A percentile compares a stretch with the other conserved stretches of the same genome.
These are phyloP conservation scores for Podotricha telesiphe DNA, from an alignment of 2,888 invertebrate species.

Conservation along the genomic window DNA sequence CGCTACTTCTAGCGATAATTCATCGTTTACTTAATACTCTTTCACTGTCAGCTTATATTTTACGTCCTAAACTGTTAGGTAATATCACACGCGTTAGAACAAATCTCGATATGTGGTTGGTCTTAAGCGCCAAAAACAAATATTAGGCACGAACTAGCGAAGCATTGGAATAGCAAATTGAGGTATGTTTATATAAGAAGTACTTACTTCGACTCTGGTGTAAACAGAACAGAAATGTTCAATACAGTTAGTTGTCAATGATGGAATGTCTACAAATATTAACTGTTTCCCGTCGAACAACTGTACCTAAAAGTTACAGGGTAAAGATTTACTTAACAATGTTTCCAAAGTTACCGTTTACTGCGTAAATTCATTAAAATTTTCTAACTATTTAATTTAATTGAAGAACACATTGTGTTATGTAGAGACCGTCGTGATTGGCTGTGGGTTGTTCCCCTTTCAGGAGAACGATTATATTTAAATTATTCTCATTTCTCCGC, in stretches of 20 bases:
- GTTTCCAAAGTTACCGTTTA: slow-evolving; percentile 1
- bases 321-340: slow-evolving; percentile 23
- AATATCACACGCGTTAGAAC: slow-evolving; percentile 37
- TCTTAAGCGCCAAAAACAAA: slow-evolving; percentile 77
- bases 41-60: background rate
- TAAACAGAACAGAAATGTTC: slow-evolving; percentile 71
- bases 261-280: slow-evolving; percentile 60
- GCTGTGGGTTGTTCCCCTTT: no score
- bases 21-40: no score
- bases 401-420: no score
- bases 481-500: no score
- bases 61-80: slow-evolving; percentile 5
- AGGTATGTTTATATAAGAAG: slow-evolving; percentile 71
- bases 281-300: slow-evolving; percentile 48
- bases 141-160: slow-evolving; percentile 72
- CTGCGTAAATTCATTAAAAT: background rate
- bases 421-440: no score
- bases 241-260: slow-evolving; percentile 75
- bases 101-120: slow-evolving; percentile 63
- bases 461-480: no score
- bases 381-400: no score
- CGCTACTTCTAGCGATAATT: no score
- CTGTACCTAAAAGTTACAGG: slow-evolving; percentile 23
- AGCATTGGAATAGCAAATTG: slow-evolving; percentile 78
- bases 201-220: slow-evolving; percentile 65